Conservation (phyloP, 2,888 invertebrate genomes). For the Diaperis boleti region DNA sequence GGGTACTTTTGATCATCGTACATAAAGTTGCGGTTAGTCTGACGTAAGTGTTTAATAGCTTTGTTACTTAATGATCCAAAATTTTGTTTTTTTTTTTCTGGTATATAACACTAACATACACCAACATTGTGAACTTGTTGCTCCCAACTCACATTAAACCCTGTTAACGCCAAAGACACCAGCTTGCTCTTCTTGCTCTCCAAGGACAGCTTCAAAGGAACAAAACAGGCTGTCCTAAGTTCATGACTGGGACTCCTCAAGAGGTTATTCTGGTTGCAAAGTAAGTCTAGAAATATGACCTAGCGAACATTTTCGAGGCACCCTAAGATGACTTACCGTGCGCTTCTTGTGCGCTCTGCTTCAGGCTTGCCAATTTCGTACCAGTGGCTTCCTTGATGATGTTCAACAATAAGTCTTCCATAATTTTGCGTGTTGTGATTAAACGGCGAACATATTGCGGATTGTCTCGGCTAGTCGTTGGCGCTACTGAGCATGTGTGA, state of each 20-base stretch:
- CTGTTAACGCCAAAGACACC: conserved; percentile 84
- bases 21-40: too few species aligned
- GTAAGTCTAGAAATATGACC: conserved; percentile 78
- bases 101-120: too few species aligned
- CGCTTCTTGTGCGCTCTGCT: conserved; percentile 88
- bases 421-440: conserved; percentile 59
- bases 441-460: conserved; percentile 31
- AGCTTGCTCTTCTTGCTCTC: conserved; percentile 90
- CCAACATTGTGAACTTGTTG: conserved; percentile 12
- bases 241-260: conserved; percentile 85
- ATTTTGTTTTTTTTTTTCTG: too few species aligned
- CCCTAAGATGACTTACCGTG: conserved; percentile 82
- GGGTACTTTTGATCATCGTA: too few species aligned
- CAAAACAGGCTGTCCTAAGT: conserved; percentile 85
- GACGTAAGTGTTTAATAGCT: too few species aligned
- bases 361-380: conserved; percentile 80
- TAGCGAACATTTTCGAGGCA: too few species aligned
- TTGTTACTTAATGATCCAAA: too few species aligned
- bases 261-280: conserved; percentile 82
- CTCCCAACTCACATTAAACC: conserved; percentile 82
- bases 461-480: conserved; percentile 11
- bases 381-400: conserved; percentile 87
- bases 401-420: conserved; percentile 90
- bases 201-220: conserved; percentile 86
- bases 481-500: conserved; percentile 33